Evolutionary conservation across 2,113 vertebrate species (phyloP), one percentile per base, ranked within the genome.

Genomic region (Fregetta grallaria): DNA sequence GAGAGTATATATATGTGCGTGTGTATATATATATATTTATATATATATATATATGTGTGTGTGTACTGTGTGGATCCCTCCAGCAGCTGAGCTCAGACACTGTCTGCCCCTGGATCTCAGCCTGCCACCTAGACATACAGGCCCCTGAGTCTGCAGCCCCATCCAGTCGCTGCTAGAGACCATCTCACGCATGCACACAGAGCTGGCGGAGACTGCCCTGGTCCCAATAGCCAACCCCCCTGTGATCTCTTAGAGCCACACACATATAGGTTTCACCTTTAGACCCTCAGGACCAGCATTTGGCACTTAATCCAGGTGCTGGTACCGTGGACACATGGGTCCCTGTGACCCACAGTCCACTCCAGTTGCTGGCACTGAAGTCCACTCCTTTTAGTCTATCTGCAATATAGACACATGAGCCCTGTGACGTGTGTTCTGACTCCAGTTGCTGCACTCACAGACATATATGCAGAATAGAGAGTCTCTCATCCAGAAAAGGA

Each of bases 201-300:
- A 47, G 29, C 16, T 47, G 17, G 10, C 0, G 1, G 13, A 10
- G 15, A 25, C 29, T 72, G 7, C 13, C 12, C 32, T 72, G 36
- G 12, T 65, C 22, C 50, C 17, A 50, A 1, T 6, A 36, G 25
- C n/a, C 23, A 55, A 11, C 19, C 23, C 14, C 18, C 1, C 25
- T 6, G 11, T 38, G 12, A 34, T 52, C 19, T 66, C 34, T 52
- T 16, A 38, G 23, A 29, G 29, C 29, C 13, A 61, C 19, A 58
- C 9, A 21, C 4, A 15, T 11, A 22, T 0, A 0, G 8, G 3
- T 80, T 85, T 80, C 19, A 47, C 16, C 30, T 0, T 68, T 23
- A 58, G 16, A 52, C 3, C 8, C 17, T 5, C 72, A 47, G 52
- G 68, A 52, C 8, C 11, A 47, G 21, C 18, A 56, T 10, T 16